These are phyloP conservation scores for Ceratosolen solmsi DNA, from an alignment of 1,140 invertebrate species.

Conservation along the genomic window DNA sequence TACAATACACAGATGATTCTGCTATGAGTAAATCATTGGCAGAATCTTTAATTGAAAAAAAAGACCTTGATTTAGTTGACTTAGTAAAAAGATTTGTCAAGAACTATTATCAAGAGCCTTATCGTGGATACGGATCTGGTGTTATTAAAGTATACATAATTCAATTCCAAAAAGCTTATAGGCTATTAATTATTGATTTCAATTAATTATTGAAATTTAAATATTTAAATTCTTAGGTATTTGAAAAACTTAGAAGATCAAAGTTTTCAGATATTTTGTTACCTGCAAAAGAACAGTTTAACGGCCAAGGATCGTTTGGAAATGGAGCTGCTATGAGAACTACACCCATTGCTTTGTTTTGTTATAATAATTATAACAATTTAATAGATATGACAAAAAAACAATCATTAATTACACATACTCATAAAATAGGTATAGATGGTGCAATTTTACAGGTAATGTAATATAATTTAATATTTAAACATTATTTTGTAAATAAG, in stretches of 20 bases:
- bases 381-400: constrained; percentile 74
- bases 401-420: constrained; percentile 80
- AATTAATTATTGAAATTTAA: too few relatives aligned
- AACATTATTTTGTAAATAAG: neutral
- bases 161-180: constrained; percentile 1
- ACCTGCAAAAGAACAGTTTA: constrained; percentile 82
- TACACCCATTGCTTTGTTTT: constrained; percentile 81
- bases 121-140: constrained; percentile 80
- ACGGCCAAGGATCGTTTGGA: constrained; percentile 82
- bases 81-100: constrained; percentile 79
- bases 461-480: neutral
- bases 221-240: constrained; percentile 76
- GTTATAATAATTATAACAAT: constrained; percentile 72
- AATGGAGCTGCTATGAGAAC: constrained; percentile 87
- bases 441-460: constrained; percentile 80
- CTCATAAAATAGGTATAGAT: constrained; percentile 78
- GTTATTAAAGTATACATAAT: constrained; percentile 68
- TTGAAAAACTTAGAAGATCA: constrained; percentile 76
- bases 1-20: constrained; percentile 84
- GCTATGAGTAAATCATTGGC: constrained; percentile 82
- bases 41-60: constrained; percentile 78
- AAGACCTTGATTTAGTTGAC: constrained; percentile 75
- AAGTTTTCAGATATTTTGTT: constrained; percentile 77
- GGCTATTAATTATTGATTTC: too few relatives aligned
- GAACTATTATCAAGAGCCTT: constrained; percentile 78